phyloP scores from a whole-genome alignment of 2,888 invertebrate genomes.

The Ischnura elegans region DNA sequence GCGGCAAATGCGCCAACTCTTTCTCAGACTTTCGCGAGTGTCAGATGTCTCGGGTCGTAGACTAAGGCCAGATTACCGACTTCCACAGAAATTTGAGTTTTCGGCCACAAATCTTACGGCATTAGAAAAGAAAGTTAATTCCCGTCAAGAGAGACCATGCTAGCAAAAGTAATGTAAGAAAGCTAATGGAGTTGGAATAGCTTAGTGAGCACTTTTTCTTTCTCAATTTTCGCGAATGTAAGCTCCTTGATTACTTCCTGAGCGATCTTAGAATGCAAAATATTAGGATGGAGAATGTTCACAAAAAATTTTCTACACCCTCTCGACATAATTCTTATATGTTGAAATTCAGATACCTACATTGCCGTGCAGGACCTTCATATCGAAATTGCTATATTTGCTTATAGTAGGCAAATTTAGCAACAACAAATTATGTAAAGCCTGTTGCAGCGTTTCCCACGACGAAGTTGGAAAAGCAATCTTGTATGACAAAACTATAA shows the following conservation, averaged over 20 bases:
- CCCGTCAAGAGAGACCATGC: not conserved
- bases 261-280: too few species aligned
- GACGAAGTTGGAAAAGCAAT: too few species aligned
- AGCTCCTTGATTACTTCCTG: not conserved
- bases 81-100: not conserved
- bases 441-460: too few species aligned
- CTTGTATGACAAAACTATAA: too few species aligned
- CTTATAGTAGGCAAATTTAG: too few species aligned
- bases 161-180: not conserved
- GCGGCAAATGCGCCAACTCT: not conserved
- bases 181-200: constrained; percentile 2
- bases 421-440: too few species aligned
- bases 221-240: not conserved
- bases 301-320: too few species aligned
- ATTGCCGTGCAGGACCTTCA: too few species aligned
- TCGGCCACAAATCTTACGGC: constrained; percentile 10
- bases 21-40: not conserved
- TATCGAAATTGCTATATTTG: too few species aligned
- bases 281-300: not conserved
- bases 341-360: too few species aligned
- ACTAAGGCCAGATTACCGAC: not conserved
- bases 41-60: not conserved
- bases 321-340: too few species aligned
- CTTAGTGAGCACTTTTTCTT: not conserved
- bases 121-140: not conserved